Conservation (phyloP, 1,140 invertebrate genomes). For the Penaeus chinensis region DNA sequence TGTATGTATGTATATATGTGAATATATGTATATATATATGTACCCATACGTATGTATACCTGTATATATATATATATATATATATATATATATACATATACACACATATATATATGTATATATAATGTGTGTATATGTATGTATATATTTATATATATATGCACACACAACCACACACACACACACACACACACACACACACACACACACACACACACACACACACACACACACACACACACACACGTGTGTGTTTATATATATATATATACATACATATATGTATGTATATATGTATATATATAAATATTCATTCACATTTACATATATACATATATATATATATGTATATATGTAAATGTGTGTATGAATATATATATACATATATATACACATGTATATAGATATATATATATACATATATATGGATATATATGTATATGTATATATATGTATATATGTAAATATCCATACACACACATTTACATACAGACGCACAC, state of each 20-base stretch:
- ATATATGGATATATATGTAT: too few species aligned
- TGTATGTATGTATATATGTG: slow-evolving; percentile 15
- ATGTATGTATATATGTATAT: slow-evolving; percentile 1
- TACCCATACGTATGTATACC: slow-evolving; percentile 28
- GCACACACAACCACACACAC: slow-evolving; percentile 7
- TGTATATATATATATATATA: slow-evolving; percentile 34
- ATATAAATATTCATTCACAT: not conserved
- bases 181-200: slow-evolving; percentile 19
- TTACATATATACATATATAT: too few species aligned
- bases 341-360: too few species aligned
- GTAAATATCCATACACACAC: too few species aligned
- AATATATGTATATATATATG: slow-evolving; percentile 24
- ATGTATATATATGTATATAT: too few species aligned
- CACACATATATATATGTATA: slow-evolving; percentile 6
- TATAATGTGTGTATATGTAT: slow-evolving; percentile 6
- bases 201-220: slow-evolving; percentile 9
- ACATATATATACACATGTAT: too few species aligned
- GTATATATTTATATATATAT: slow-evolving; percentile 30
- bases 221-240: not conserved
- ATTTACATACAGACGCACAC: too few species aligned
- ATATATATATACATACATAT: not conserved
- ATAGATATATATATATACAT: too few species aligned
- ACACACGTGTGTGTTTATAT: not conserved
- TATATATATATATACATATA: slow-evolving; percentile 35
- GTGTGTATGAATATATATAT: too few species aligned